Percentiles rank a stretch among this genome's conserved stretches.
phyloP scores from a whole-genome alignment of 2,888 invertebrate genomes.

The Microctonus hyperodae region DNA sequence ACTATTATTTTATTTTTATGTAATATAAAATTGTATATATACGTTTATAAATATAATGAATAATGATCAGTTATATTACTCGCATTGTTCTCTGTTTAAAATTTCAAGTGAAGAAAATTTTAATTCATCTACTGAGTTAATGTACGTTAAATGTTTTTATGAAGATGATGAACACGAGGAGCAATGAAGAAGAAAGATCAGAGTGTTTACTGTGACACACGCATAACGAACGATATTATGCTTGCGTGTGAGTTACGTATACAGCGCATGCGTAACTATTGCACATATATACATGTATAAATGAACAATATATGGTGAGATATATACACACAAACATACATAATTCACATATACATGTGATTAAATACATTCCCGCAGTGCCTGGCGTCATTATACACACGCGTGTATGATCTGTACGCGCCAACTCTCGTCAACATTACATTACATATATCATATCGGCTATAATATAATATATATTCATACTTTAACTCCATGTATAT shows the following conservation, averaged over 20 bases:
- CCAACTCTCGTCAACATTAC: neutral
- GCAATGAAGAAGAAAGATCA: constrained; percentile 16
- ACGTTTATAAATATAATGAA: too few species aligned
- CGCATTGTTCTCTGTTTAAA: neutral
- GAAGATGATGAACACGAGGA: too few species aligned
- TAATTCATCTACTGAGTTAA: neutral
- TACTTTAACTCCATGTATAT: neutral
- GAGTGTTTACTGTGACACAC: constrained; percentile 38
- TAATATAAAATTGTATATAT: neutral
- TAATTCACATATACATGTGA: too few species aligned
- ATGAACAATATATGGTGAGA: neutral
- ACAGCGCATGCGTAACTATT: constrained; percentile 40
- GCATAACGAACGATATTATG: constrained; percentile 46
- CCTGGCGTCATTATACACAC: neutral
- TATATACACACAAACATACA: too few species aligned
- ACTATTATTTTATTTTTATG: neutral
- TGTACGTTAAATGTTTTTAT: too few species aligned
- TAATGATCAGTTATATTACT: neutral
- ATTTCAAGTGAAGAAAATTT: neutral
- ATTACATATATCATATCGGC: neutral
- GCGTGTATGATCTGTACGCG: constrained; percentile 5
- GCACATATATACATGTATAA: constrained; percentile 16
- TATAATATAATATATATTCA: neutral
- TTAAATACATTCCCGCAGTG: constrained; percentile 18
- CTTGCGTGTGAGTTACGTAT: constrained; percentile 39